phyloP scores from a whole-genome alignment of 2,113 vertebrate species.

The Dromas ardeola region DNA sequence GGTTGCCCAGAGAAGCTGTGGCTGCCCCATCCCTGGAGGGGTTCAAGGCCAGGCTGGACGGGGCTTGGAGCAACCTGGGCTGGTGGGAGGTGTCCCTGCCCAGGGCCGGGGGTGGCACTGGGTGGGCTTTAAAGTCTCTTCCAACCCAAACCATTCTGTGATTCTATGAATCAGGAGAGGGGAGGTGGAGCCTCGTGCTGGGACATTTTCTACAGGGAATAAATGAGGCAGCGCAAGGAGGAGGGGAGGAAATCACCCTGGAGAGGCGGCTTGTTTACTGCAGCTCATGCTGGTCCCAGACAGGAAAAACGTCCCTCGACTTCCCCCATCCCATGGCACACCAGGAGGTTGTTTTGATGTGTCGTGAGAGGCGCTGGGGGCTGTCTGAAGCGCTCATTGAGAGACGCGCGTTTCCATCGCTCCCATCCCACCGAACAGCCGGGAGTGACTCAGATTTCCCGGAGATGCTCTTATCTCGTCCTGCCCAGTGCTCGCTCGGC shows the following conservation, averaged over 20 bases:
- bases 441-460: slow-evolving; percentile 9
- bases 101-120: not conserved
- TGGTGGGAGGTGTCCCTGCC: not conserved
- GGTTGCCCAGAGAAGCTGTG: not conserved
- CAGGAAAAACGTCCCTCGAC: not conserved
- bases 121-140: not conserved
- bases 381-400: not conserved
- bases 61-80: not conserved
- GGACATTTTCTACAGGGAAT: rapidly evolving
- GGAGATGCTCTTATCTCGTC: slow-evolving; percentile 30
- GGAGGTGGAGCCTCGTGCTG: rapidly evolving
- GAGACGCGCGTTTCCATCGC: rapidly evolving
- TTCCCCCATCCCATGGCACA: not conserved
- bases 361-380: not conserved
- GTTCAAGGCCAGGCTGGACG: not conserved
- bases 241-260: not conserved
- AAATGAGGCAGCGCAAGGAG: not conserved
- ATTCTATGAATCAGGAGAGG: not conserved
- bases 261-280: not conserved
- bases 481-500: not conserved
- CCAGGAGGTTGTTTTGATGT: not conserved
- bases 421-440: not conserved
- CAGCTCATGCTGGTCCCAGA: not conserved
- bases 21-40: not conserved
- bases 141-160: not conserved